Evolutionary conservation across 1,140 invertebrate genomes (phyloP).

Genomic region (Magallana angulata): DNA sequence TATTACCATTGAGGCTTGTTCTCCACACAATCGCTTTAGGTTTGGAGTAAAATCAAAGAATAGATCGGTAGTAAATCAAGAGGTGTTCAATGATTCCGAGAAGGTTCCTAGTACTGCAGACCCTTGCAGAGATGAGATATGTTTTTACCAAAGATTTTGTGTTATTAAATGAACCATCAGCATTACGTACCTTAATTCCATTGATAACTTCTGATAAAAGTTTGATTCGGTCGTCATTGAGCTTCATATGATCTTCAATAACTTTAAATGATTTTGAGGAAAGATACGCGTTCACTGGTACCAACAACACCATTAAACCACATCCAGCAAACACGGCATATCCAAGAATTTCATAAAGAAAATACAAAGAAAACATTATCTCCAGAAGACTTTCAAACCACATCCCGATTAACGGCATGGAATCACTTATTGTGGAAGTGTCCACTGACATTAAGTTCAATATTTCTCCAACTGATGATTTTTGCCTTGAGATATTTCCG

Average conservation of each 20-base stretch:
- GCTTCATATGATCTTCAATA: slow-evolving; percentile 77
- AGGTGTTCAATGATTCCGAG: too few species aligned
- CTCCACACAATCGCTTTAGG: too few species aligned
- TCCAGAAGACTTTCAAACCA: slow-evolving; percentile 97
- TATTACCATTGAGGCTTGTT: too few species aligned
- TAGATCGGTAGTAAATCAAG: too few species aligned
- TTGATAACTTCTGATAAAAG: slow-evolving; percentile 76
- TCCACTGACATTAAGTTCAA: slow-evolving; percentile 83
- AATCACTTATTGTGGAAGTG: slow-evolving; percentile 77
- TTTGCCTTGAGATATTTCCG: slow-evolving; percentile 69
- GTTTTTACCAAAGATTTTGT: too few species aligned
- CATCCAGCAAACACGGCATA: slow-evolving; percentile 76
- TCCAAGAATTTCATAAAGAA: slow-evolving; percentile 89
- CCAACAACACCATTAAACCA: slow-evolving; percentile 75
- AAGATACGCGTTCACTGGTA: slow-evolving; percentile 89
- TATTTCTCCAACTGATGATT: slow-evolving; percentile 82
- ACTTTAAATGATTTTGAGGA: slow-evolving; percentile 86
- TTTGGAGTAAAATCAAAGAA: too few species aligned
- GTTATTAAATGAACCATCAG: neutral
- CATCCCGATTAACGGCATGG: slow-evolving; percentile 90
- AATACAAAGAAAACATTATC: slow-evolving; percentile 90
- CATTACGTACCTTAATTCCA: slow-evolving; percentile 81
- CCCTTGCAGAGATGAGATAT: too few species aligned
- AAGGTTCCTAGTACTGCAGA: too few species aligned
- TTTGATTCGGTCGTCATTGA: slow-evolving; percentile 82